Evolutionary conservation across 2,113 vertebrate genomes (phyloP).

Genomic region (Pristiophorus japonicus): DNA sequence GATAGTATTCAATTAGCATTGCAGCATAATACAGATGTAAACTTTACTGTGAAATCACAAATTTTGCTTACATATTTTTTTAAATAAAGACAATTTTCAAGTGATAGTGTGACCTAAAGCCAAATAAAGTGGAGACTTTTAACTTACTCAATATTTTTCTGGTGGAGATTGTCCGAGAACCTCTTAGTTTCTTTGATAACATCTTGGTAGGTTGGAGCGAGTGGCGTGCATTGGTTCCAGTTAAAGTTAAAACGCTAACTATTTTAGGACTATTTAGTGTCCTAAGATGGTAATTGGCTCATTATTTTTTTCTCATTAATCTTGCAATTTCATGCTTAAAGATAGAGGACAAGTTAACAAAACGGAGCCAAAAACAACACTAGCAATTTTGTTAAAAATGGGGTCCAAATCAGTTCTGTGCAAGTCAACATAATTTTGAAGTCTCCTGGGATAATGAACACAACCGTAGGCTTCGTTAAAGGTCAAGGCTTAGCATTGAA

Average conservation of each 20-base stretch:
- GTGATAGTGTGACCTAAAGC: background rate
- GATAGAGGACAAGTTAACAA: slow-evolving; percentile 21
- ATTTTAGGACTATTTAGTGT: slow-evolving; percentile 28
- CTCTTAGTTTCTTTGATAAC: slow-evolving; percentile 48
- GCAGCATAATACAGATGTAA: slow-evolving; percentile 27
- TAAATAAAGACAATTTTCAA: background rate
- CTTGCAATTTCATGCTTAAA: slow-evolving; percentile 18
- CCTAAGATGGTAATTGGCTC: background rate
- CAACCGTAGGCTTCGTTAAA: background rate
- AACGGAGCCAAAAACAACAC: slow-evolving; percentile 28
- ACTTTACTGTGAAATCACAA: slow-evolving; percentile 44
- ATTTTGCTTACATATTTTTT: background rate
- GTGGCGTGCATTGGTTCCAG: slow-evolving; percentile 45
- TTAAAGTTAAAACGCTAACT: slow-evolving; percentile 47
- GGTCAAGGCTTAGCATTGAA: slow-evolving; percentile 27
- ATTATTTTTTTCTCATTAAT: slow-evolving; percentile 27
- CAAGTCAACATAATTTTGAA: slow-evolving; percentile 21
- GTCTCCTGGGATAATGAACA: slow-evolving; percentile 25
- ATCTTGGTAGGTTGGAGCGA: slow-evolving; percentile 53
- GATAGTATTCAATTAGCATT: background rate
- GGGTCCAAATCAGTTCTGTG: slow-evolving; percentile 22
- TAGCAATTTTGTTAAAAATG: background rate
- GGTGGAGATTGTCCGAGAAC: slow-evolving; percentile 42
- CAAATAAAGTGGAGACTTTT: background rate
- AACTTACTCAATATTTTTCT: slow-evolving; percentile 43